Evolutionary conservation across 2,113 vertebrate species (phyloP).

Genomic region (Guaruba guarouba): DNA sequence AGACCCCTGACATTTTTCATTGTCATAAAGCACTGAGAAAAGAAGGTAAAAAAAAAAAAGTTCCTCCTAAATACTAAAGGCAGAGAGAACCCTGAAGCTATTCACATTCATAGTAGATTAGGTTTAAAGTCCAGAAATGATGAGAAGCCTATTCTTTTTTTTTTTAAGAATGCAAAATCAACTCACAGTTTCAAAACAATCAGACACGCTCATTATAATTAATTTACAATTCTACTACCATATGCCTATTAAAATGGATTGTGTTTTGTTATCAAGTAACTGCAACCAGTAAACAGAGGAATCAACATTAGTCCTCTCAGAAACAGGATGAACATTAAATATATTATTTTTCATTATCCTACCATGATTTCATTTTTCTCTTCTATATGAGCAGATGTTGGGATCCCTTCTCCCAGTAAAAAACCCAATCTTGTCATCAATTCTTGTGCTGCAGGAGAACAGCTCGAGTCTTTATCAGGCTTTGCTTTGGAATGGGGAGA

Average conservation of each 20-base stretch:
- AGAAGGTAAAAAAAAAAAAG: background rate
- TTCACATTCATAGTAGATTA: background rate
- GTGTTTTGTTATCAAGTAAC: background rate
- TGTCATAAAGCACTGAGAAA: background rate
- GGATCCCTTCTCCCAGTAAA: constrained; percentile 97
- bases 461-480: constrained; percentile 84
- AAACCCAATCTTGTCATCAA: constrained; percentile 98
- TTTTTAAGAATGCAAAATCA: background rate
- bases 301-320: background rate
- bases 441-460: constrained; percentile 96
- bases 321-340: background rate
- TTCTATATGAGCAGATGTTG: constrained; percentile 88
- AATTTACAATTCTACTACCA: background rate
- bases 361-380: constrained; percentile 96
- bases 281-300: background rate
- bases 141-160: background rate
- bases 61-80: background rate
- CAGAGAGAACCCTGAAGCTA: background rate
- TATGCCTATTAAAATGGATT: background rate
- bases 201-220: background rate
- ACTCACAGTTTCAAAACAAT: background rate
- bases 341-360: constrained; percentile 61
- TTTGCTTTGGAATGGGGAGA: constrained; percentile 78
- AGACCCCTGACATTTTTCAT: background rate
- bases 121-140: background rate